Evolutionary conservation across 2,797 vertebrate genomes (phyloP), one percentile per base, ranked within the genome.

Genomic region (Anableps anableps): DNA sequence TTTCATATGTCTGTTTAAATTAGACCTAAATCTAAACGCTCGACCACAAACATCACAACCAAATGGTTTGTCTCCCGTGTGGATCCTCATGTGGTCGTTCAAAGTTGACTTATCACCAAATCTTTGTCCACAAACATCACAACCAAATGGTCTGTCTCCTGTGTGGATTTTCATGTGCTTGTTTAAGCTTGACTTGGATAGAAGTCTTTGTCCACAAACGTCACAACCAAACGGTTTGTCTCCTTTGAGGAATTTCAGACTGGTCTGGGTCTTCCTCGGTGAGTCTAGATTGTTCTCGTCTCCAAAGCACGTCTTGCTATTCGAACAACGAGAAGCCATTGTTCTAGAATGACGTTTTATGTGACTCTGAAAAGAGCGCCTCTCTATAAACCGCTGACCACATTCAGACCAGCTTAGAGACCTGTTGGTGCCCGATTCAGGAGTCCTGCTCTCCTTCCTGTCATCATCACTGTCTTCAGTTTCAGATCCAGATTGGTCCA

Each of bases 81-180:
- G 55, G 14, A 58, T 58, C 14, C 29, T 58, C n/a, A 58, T 58
- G n/a, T 58, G n/a, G 55, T 29, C 55, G 26, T 58, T 58, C 29
- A 58, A 29, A 14, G 29, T 58, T 13, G 55, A 58, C n/a, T 58
- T 58, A 14, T 29, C 55, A 14, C 55, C 29, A 29, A 58, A 58
- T 58, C n/a, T 58, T 58, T 58, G 55, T 2, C 29, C 55, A 58
- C 55, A 58, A 13, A 58, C 10, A 58, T 58, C 55, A 58, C 55
- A 58, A 11, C n/a, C 1, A 0, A 14, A 60, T 3, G 55, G 55
- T 60, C 17, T 60, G 13, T 60, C 58, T 60, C 58, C 58, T 60
- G 58, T 60, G 58, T 60, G 58, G 58, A 13, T 31, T 60, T 60
- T 60, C 58, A 60, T 60, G 58, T 60, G 58, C 31, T 60, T 60